These are phyloP conservation scores for Coracopsis vasa DNA, from an alignment of 2,113 vertebrate genomes.

Conservation along the genomic window DNA sequence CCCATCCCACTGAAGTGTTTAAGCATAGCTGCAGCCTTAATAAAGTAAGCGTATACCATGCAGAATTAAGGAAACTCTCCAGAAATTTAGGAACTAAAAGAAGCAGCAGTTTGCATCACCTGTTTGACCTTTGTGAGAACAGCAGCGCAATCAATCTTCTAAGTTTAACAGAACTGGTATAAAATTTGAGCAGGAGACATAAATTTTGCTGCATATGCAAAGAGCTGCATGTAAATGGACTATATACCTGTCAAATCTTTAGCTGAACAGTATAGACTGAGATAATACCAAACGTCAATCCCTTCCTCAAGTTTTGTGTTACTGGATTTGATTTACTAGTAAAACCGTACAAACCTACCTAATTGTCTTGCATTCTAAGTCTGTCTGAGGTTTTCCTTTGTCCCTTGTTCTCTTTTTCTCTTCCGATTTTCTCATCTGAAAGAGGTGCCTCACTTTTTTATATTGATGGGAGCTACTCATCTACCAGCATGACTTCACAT, in stretches of 20 bases:
- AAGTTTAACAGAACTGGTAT: conserved; percentile 1
- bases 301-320: neutral
- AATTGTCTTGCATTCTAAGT: neutral
- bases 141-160: conserved; percentile 2
- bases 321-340: neutral
- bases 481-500: neutral
- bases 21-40: neutral
- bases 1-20: neutral
- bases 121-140: conserved; percentile 24
- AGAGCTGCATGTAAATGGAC: conserved; percentile 3
- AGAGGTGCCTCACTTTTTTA: neutral
- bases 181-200: conserved; percentile 18
- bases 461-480: neutral
- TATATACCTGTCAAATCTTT: neutral
- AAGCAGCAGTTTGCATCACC: neutral
- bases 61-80: neutral
- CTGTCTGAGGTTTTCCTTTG: neutral
- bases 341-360: neutral
- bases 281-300: neutral
- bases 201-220: conserved; percentile 37
- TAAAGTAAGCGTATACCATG: neutral
- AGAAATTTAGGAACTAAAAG: neutral
- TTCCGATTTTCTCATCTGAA: neutral
- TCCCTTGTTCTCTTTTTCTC: neutral
- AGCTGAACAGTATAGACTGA: neutral